Evolutionary conservation across 2,113 vertebrate species (phyloP).

Genomic region (Prietella phreatophila): DNA sequence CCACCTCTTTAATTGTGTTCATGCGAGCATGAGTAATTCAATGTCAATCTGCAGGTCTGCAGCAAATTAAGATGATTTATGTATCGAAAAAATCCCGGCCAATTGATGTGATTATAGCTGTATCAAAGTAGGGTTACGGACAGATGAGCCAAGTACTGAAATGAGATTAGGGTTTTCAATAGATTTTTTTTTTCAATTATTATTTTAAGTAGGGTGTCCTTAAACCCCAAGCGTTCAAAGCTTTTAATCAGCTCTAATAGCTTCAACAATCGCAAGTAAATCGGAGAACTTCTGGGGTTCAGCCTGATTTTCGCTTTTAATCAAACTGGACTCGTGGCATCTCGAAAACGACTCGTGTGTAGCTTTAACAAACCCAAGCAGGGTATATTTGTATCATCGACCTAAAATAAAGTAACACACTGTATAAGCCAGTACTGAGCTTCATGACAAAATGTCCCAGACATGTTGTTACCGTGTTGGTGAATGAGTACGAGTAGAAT

Average conservation of each 20-base stretch:
- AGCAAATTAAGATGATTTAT: conserved; percentile 83
- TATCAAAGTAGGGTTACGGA: conserved; percentile 16
- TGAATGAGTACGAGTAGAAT: neutral
- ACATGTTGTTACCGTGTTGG: neutral
- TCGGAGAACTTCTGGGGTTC: neutral
- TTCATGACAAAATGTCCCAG: neutral
- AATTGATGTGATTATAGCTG: conserved; percentile 79
- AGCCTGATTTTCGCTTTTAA: neutral
- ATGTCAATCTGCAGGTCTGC: conserved; percentile 77
- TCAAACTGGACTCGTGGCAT: neutral
- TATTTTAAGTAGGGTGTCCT: conserved; percentile 54
- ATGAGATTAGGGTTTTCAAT: conserved; percentile 63
- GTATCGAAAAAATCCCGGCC: conserved; percentile 72
- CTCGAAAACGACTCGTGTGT: neutral
- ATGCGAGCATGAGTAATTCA: conserved; percentile 52
- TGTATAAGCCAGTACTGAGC: neutral
- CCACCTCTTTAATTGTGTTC: conserved; percentile 54
- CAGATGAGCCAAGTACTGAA: conserved; percentile 63
- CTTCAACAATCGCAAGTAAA: conserved; percentile 56
- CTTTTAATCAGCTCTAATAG: conserved; percentile 57
- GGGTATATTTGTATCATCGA: neutral
- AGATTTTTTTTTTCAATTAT: conserved; percentile 67
- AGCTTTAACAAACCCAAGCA: neutral
- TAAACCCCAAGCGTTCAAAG: neutral
- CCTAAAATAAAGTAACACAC: neutral